These are phyloP conservation scores for Acanthosoma haemorrhoidale DNA, from an alignment of 2,888 invertebrate species.

Conservation along the genomic window DNA sequence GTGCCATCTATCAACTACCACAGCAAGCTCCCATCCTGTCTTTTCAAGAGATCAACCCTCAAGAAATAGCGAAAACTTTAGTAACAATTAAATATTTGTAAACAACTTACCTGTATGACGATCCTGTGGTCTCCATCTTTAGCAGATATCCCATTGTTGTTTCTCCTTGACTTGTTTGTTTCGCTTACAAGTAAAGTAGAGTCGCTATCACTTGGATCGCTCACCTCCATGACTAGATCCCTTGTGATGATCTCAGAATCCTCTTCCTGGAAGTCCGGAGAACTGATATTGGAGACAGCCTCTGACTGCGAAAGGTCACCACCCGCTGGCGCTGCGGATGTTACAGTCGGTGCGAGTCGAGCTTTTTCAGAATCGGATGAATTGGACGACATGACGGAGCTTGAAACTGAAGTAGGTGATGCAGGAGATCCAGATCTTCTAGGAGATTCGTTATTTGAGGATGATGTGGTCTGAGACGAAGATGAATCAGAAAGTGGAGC, in stretches of 20 bases:
- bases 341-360: conserved; percentile 47
- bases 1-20: no score
- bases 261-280: conserved; percentile 84
- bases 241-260: conserved; percentile 71
- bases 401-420: conserved; percentile 81
- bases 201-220: conserved; percentile 84
- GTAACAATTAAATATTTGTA: no score
- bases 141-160: conserved; percentile 24
- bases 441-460: conserved; percentile 43
- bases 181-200: conserved; percentile 75
- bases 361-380: conserved; percentile 45
- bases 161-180: conserved; percentile 38
- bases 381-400: conserved; percentile 77
- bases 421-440: conserved; percentile 64
- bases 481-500: conserved; percentile 54
- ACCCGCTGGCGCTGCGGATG: conserved; percentile 45
- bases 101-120: conserved; percentile 61
- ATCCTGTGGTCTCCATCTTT: conserved; percentile 55
- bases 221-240: conserved; percentile 76
- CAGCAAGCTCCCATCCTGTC: no score
- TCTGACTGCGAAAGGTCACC: conserved; percentile 67
- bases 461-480: conserved; percentile 43
- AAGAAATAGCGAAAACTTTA: no score
- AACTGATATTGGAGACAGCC: conserved; percentile 82
- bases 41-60: no score